Conservation (phyloP, 1,140 invertebrate genomes). For the Halesus radiatus region DNA sequence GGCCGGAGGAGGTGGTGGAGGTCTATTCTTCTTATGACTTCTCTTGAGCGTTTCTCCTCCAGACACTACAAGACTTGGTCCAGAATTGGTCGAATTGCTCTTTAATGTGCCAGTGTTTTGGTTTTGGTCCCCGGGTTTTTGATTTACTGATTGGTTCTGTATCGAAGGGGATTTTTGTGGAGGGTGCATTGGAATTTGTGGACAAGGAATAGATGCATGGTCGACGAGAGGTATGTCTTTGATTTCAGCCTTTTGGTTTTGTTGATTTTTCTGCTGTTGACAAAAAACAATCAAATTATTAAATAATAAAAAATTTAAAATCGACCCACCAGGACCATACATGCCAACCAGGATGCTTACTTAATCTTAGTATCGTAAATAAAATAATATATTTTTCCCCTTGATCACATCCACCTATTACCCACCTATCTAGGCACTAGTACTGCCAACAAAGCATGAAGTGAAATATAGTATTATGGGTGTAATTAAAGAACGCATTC, state of each 20-base stretch:
- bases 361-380: not conserved
- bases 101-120: constrained; percentile 68
- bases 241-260: constrained; percentile 79
- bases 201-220: not conserved
- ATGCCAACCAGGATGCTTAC: constrained; percentile 2
- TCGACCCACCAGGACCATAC: not conserved
- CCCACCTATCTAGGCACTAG: too few species aligned
- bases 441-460: too few species aligned
- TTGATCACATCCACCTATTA: too few species aligned
- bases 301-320: not conserved
- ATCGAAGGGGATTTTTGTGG: constrained; percentile 58
- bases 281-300: constrained; percentile 54
- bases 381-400: too few species aligned
- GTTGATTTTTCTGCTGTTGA: constrained; percentile 78
- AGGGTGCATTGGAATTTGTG: constrained; percentile 4
- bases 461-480: too few species aligned
- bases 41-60: constrained; percentile 71
- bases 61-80: constrained; percentile 61
- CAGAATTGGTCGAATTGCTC: constrained; percentile 63
- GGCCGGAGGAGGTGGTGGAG: constrained; percentile 74
- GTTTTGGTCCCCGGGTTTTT: constrained; percentile 60
- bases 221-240: constrained; percentile 70
- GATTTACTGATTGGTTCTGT: constrained; percentile 1
- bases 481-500: not conserved
- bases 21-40: constrained; percentile 75